Evolutionary conservation across 2,113 vertebrate species (phyloP), one percentile per base, ranked within the genome.

Genomic region (Odontesthes bonariensis): DNA sequence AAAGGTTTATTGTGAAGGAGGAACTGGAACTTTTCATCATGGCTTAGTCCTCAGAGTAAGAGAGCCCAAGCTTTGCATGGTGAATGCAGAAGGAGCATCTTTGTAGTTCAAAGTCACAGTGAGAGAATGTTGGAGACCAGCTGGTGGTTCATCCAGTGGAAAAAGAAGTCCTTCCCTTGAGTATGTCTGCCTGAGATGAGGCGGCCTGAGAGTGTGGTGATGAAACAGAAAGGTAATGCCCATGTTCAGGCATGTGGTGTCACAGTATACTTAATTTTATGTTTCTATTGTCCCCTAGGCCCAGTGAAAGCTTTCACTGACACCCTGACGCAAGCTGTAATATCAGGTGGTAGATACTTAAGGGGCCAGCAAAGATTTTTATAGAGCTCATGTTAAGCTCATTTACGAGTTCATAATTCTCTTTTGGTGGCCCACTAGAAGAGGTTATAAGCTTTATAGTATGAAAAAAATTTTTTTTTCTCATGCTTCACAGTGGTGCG

Each of bases 121-220:
- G 20, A 32, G 69, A 17, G 19, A 31, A 14, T 19, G 54, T 80
- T 63, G 83, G 66, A 69, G 84, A 69, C 44, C 67, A 61, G 66
- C 70, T 55, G 55, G 73, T 69, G 82, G 64, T 83, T 87, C 86
- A 88, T 91, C 71, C 68, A 52, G 55, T 69, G 60, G 73, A 69
- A 67, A 84, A 57, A 55, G 4, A 53, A 67, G 38, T 64, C 73
- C 46, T 49, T 54, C 79, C 69, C 62, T 42, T 11, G 46, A 72
- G 59, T 76, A 73, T 72, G 38, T 76, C 73, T 73, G 51, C 77
- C 61, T 69, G 51, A 40, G 40, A 85, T 69, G 59, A 63, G 8
- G 69, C 71, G 75, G 69, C 47, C 51, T 56, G 75, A 77, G 51
- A 80, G 42, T 60, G 32, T 22, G 55, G 42, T 73, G 81, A 84